Conservation (phyloP, 2,888 invertebrate genomes). For the Stomorhina lunata region DNA sequence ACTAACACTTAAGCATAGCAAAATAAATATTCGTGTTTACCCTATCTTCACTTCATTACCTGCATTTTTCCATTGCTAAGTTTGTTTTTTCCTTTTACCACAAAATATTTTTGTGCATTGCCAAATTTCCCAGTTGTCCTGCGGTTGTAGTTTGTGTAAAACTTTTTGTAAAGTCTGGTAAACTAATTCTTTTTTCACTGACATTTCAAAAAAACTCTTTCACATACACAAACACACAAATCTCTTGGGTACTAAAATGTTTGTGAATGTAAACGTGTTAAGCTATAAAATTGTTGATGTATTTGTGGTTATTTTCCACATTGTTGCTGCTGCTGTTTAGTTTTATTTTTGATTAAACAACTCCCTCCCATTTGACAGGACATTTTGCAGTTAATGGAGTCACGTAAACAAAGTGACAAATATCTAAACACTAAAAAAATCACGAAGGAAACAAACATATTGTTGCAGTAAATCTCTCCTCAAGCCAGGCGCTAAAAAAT, state of each 20-base stretch:
- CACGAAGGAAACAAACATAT: not conserved
- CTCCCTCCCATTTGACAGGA: not conserved
- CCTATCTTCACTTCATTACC: not conserved
- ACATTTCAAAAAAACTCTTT: not conserved
- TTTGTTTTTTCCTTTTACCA: not conserved
- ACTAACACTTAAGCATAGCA: too few relatives aligned
- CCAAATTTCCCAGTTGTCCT: constrained; percentile 23
- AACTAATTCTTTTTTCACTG: not conserved
- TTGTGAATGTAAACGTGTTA: not conserved
- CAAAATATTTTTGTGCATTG: not conserved
- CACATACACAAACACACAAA: not conserved
- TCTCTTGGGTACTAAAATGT: not conserved
- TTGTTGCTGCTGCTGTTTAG: not conserved
- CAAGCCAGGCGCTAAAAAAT: not conserved
- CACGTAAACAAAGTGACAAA: constrained; percentile 46
- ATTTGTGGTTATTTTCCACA: not conserved
- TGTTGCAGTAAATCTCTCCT: not conserved
- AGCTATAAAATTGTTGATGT: not conserved
- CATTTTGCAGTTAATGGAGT: constrained; percentile 39
- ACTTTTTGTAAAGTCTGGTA: not conserved
- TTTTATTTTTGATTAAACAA: not conserved
- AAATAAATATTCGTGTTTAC: not conserved
- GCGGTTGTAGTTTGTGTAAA: constrained; percentile 7
- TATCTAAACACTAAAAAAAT: not conserved
- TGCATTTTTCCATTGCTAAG: not conserved